phyloP scores from a whole-genome alignment of 2,797 vertebrate genomes.

The Okamejei kenojei region DNA sequence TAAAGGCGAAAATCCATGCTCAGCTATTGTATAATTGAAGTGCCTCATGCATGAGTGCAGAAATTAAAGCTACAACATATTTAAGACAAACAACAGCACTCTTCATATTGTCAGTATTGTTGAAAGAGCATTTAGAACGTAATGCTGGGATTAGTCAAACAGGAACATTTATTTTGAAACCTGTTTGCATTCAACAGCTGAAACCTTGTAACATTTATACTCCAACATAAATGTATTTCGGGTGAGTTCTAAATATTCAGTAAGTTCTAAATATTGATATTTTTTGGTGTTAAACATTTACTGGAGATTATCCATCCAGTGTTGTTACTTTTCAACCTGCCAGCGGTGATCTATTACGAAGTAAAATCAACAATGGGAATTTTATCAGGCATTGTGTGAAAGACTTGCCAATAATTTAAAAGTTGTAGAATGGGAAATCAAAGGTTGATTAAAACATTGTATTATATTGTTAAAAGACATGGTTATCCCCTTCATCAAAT shows the following conservation, averaged over 20 bases:
- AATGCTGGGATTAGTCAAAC: not conserved
- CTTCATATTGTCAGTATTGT: not conserved
- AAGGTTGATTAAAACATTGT: slow-evolving; percentile 27
- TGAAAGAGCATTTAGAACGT: not conserved
- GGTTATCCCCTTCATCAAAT: slow-evolving; percentile 26
- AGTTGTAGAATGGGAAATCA: slow-evolving; percentile 2
- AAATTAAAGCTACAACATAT: not conserved
- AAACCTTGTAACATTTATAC: not conserved
- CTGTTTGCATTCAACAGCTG: not conserved
- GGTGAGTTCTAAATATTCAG: not conserved
- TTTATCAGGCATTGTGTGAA: not conserved
- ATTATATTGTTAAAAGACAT: slow-evolving; percentile 27
- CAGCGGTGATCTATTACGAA: slow-evolving; percentile 13
- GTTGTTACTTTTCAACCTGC: not conserved
- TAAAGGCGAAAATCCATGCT: not conserved
- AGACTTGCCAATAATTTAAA: slow-evolving; percentile 21
- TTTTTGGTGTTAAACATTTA: not conserved
- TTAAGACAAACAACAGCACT: not conserved
- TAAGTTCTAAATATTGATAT: not conserved
- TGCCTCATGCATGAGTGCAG: not conserved
- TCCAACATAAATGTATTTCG: slow-evolving; percentile 13
- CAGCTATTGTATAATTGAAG: not conserved
- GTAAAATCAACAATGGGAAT: slow-evolving; percentile 3
- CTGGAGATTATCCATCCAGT: not conserved
- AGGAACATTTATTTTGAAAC: slow-evolving; percentile 11